A percentile compares a stretch with the other conserved stretches of the same genome.
phyloP scores from a whole-genome alignment of 2,888 invertebrate species.

The Cepaea hortensis region DNA sequence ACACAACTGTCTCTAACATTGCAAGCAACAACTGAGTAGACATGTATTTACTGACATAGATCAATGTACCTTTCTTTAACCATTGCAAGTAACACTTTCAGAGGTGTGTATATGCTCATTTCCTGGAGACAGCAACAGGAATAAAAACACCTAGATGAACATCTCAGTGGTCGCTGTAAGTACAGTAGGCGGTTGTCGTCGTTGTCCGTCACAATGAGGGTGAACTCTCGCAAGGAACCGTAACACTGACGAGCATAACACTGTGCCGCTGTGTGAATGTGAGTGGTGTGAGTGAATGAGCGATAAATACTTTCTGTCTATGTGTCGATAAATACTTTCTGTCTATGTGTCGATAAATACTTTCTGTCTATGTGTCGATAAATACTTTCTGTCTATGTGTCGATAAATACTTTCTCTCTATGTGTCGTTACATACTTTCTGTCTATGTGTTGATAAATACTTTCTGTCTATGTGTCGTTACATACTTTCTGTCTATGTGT shows the following conservation, averaged over 20 bases:
- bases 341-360: too few species aligned
- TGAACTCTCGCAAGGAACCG: constrained; percentile 42
- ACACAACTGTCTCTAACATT: neutral
- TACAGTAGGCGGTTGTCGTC: constrained; percentile 43
- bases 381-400: too few species aligned
- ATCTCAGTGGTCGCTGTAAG: constrained; percentile 51
- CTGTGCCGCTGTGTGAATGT: constrained; percentile 34
- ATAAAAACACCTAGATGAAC: constrained; percentile 52
- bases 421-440: too few species aligned
- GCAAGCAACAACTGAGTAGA: constrained; percentile 39
- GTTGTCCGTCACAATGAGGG: constrained; percentile 43
- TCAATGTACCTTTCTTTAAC: constrained; percentile 37
- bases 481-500: too few species aligned
- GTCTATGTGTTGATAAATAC: too few species aligned
- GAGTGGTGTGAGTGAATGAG: neutral
- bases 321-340: too few species aligned
- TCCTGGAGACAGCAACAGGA: constrained; percentile 53
- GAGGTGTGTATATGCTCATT: constrained; percentile 44
- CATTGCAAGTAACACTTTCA: constrained; percentile 19
- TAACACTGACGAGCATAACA: constrained; percentile 48
- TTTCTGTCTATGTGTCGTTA: too few species aligned
- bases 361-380: too few species aligned
- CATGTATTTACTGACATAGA: constrained; percentile 24
- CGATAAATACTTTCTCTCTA: too few species aligned
- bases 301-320: too few species aligned